Base-by-base conservation (phyloP, 2,888 invertebrate genomes). In the Megastigmus dorsalis region DNA sequence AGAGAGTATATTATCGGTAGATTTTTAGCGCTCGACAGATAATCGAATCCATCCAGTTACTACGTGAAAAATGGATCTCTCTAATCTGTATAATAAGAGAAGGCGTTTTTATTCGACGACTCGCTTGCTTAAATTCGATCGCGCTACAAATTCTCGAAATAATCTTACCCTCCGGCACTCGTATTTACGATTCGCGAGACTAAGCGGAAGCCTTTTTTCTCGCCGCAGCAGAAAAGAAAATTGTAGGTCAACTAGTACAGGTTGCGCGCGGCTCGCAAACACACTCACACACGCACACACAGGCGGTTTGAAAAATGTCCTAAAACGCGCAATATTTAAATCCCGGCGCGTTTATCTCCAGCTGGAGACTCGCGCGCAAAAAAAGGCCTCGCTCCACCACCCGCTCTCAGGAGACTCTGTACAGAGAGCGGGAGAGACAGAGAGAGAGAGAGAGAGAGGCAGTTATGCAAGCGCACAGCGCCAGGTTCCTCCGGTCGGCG, bases 321-420 rank as follows among this genome's bases (percentile, higher is more conserved):
- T n/a, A 54, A 20, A 66, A 38, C n/a, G 41, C 36, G 28, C 26
- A 45, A 66, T 60, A 60, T 66, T 66, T 52, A 60, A 43, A 52
- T 72, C 45, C 59, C 43, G 28, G 36, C 18, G 15, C 20, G 62
- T 68, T 67, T 62, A 68, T 68, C 55, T 52, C 15, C 3, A n/a
- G 5, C 13, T 23, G 3, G 18, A n/a, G n/a, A 41, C 15, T 10
- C 13, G 1, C n/a, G 6, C 1, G 2, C 2, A 57, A 28, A 54
- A 69, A 30, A 30, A 26, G 5, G n/a, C 23, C 4, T 9, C 7
- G 20, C n/a, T 18, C 41, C 23, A n/a, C n/a, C n/a, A n/a, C n/a
- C n/a, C n/a, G n/a, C n/a, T n/a, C 26, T 59, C 18, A 3, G n/a
- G 26, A 26, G 36, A 36, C 38, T 26, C 43, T 7, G 20, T 26